Percentiles rank a stretch among this genome's conserved stretches.
Conservation (phyloP, 2,888 invertebrate species). For the Ecdyonurus torrentis region DNA sequence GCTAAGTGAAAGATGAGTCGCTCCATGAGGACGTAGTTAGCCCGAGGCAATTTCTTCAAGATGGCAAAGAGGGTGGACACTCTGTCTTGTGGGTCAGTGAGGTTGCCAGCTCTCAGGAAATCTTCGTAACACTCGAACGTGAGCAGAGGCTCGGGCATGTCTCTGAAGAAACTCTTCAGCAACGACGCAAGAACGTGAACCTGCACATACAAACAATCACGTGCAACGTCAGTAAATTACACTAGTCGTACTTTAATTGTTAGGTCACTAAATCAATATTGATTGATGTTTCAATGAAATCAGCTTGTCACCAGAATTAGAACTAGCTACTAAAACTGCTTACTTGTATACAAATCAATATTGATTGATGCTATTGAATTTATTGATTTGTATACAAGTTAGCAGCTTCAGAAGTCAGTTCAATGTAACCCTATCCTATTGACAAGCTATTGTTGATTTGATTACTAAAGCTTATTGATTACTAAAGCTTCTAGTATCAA, state of each 20-base stretch:
- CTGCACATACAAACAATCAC: no score
- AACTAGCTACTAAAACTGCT: no score
- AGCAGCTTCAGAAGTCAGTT: no score
- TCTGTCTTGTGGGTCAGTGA: constrained; percentile 63
- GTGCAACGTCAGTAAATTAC: no score
- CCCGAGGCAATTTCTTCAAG: constrained; percentile 72
- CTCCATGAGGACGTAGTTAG: constrained; percentile 81
- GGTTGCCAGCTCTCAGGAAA: constrained; percentile 75
- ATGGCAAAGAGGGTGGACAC: constrained; percentile 72
- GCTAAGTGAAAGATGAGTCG: constrained; percentile 84
- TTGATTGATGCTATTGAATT: no score
- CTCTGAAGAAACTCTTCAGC: constrained; percentile 74
- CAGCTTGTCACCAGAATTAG: no score
- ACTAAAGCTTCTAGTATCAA: neutral
- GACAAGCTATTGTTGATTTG: neutral
- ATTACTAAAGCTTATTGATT: neutral
- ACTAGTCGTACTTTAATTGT: no score
- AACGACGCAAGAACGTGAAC: constrained; percentile 84
- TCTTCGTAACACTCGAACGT: constrained; percentile 91
- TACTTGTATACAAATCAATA: no score
- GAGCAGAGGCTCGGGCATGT: constrained; percentile 83
- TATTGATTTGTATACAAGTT: no score
- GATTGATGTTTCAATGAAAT: no score
- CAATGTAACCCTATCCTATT: no score
- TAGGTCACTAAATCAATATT: no score